Percentiles rank a stretch among this genome's conserved stretches.
Evolutionary conservation across 64 coral and sea anemone genomes (phyloP).

Genomic region (Porites australiensis): DNA sequence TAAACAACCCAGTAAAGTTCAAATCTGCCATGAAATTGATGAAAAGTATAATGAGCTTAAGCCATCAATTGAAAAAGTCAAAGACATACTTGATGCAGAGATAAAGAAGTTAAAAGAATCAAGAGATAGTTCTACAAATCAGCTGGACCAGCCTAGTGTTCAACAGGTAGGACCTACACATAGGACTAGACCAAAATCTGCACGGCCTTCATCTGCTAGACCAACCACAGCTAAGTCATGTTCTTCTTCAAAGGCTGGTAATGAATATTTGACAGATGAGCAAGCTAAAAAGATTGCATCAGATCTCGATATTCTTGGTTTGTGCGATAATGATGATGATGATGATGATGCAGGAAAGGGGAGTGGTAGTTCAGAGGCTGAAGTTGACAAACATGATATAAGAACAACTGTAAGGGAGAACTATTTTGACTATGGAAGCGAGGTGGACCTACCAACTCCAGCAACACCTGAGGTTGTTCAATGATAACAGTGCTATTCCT

Average conservation of each 20-base stretch:
- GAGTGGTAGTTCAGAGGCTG: neutral
- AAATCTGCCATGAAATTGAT: slow-evolving; percentile 37
- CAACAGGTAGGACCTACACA: neutral
- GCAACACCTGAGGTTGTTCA: slow-evolving; percentile 15
- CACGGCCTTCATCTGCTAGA: slow-evolving; percentile 9
- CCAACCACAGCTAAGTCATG: slow-evolving; percentile 27
- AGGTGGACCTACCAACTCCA: slow-evolving; percentile 28
- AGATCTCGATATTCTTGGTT: slow-evolving; percentile 69
- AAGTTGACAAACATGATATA: neutral
- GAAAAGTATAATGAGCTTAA: slow-evolving; percentile 57
- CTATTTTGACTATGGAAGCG: slow-evolving; percentile 96
- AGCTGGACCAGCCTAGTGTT: neutral
- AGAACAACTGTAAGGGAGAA: slow-evolving; percentile 85
- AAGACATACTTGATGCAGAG: slow-evolving; percentile 74
- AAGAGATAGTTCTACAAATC: neutral
- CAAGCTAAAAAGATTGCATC: slow-evolving; percentile 54
- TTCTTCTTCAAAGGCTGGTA: neutral
- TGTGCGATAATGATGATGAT: slow-evolving; percentile 17
- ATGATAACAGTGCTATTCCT: neutral
- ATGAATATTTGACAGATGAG: slow-evolving; percentile 23
- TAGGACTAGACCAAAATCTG: slow-evolving; percentile 5
- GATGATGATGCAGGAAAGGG: neutral
- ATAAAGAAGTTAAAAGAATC: slow-evolving; percentile 59
- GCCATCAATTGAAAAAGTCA: slow-evolving; percentile 83
- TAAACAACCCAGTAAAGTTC: neutral